phyloP scores from a whole-genome alignment of 1,140 invertebrate species.

The Ceratina japonica region DNA sequence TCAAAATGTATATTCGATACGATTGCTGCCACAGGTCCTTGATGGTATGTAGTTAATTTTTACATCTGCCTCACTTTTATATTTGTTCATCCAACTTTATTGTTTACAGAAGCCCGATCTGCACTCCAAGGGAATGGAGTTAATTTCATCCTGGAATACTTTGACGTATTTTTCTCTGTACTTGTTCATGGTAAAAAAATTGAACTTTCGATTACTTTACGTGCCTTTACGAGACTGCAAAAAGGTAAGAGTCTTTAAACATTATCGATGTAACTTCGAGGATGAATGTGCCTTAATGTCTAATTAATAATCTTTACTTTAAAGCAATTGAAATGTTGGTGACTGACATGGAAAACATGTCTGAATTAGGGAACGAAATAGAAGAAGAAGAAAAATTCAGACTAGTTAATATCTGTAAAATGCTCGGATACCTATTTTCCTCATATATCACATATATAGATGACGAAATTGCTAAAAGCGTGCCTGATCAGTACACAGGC shows the following conservation, averaged over 20 bases:
- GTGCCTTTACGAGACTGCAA: conserved; percentile 75
- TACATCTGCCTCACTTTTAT: neutral
- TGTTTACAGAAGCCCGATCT: conserved; percentile 25
- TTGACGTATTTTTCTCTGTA: conserved; percentile 85
- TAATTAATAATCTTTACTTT: conserved; percentile 1
- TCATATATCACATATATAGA: conserved; percentile 67
- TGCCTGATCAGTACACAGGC: conserved; percentile 68
- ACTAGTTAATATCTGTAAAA: conserved; percentile 69
- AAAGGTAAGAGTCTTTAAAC: conserved; percentile 77
- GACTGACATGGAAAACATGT: conserved; percentile 57
- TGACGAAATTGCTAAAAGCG: conserved; percentile 60
- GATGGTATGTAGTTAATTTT: conserved; percentile 79
- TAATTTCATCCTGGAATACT: conserved; percentile 86
- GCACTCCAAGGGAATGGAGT: conserved; percentile 58
- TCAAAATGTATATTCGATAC: conserved; percentile 82
- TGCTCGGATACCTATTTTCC: conserved; percentile 72
- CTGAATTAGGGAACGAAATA: conserved; percentile 44
- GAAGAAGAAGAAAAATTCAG: conserved; percentile 53
- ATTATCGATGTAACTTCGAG: neutral
- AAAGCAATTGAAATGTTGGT: conserved; percentile 63
- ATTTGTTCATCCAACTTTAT: neutral
- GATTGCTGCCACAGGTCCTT: conserved; percentile 82
- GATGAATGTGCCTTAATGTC: neutral
- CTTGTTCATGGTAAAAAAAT: conserved; percentile 81
- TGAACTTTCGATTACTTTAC: conserved; percentile 76